Conservation (phyloP, 2,113 vertebrate species). For the Crocuta crocuta region DNA sequence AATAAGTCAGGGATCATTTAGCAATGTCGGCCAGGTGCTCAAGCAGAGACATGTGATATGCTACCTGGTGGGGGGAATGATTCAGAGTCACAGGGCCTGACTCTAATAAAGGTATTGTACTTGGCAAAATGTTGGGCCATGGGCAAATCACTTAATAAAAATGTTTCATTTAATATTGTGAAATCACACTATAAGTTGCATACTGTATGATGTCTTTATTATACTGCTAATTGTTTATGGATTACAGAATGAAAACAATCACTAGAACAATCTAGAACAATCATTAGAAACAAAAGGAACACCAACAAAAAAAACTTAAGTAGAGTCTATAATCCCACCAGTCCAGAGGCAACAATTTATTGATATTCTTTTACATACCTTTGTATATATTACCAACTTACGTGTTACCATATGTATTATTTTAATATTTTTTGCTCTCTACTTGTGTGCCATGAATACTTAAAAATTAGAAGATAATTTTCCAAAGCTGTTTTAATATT, state of each 20-base stretch:
- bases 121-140: not conserved
- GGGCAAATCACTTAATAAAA: not conserved
- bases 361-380: not conserved
- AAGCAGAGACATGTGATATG: not conserved
- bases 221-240: not conserved
- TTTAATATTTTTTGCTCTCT: not conserved
- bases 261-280: not conserved
- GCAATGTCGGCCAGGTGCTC: not conserved
- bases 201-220: not conserved
- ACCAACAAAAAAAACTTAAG: not conserved
- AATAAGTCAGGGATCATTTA: not conserved
- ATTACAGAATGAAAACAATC: not conserved
- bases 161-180: not conserved
- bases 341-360: not conserved
- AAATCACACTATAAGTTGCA: not conserved
- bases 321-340: not conserved
- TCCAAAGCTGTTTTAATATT: not conserved
- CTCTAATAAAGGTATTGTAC: not conserved
- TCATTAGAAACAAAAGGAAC: not conserved
- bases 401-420: not conserved
- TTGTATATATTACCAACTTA: not conserved
- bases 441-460: not conserved
- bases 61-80: fast-evolving
- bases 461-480: not conserved
- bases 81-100: too few relatives aligned